Evolutionary conservation across 2,797 vertebrate species (phyloP), one percentile per base, ranked within the genome.

Genomic region (Lutjanus campechanus): DNA sequence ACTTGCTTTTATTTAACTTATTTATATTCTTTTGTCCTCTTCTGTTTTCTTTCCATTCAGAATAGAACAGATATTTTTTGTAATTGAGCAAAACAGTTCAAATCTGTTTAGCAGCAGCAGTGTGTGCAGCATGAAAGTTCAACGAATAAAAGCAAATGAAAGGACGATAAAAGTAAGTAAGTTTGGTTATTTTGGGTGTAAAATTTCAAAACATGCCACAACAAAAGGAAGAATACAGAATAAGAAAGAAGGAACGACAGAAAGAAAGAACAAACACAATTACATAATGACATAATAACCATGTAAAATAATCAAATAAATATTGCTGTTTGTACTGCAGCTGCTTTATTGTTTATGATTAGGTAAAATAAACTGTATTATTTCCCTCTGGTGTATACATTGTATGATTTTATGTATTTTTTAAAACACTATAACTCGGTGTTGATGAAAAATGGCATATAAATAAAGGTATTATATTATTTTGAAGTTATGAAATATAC

Each of bases 261-360:
- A 13, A n/a, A 59, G 7, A 58, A 67, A 44, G 3, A 12, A 44
- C 11, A 0, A 54, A 47, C 36, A 50, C 4, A 70, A 10, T 46
- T 11, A 61, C 6, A 15, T 49, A 65, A 41, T 59, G 8, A 51
- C 12, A 65, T 11, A 20, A 11, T 19, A 65, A 66, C 29, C 67
- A 25, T 47, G 20, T 15, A 44, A 63, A 56, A 36, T 16, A 55
- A 44, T 9, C 40, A n/a, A 12, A 64, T 22, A 9, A 29, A 29
- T 50, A 43, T 22, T 55, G n/a, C 5, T 22, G 11, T 54, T 54
- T 11, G 3, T 41, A 29, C 5, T 60, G 20, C 4, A 19, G 15
- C 11, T 73, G 11, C 50, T 69, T 44, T 6, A 41, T 54, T 53
- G 3, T 59, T 69, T 64, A 55, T 22, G 20, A 77, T 50, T 25